Conservation (phyloP, 1,140 invertebrate genomes). For the Pollicipes pollicipes region DNA sequence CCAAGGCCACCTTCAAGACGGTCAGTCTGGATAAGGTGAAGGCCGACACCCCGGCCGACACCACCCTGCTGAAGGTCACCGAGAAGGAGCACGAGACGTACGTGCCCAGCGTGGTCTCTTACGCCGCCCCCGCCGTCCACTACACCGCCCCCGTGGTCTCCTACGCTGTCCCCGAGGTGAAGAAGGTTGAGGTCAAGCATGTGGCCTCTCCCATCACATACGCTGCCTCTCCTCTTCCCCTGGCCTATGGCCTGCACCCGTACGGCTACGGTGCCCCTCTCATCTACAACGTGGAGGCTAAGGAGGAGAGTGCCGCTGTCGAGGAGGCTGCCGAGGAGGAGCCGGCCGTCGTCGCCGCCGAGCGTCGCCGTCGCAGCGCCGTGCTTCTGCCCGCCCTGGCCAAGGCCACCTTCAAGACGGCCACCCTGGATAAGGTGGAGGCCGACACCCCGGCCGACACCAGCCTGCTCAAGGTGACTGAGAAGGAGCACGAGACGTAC, state of each 20-base stretch:
- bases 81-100: constrained; percentile 1
- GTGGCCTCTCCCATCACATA: not conserved
- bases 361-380: not conserved
- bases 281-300: not conserved
- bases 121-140: not conserved
- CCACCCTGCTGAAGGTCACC: not conserved
- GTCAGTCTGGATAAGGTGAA: not conserved
- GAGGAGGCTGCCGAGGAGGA: not conserved
- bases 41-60: not conserved
- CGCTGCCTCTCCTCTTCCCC: not conserved
- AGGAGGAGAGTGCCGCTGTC: not conserved
- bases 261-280: not conserved
- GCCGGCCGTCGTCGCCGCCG: not conserved
- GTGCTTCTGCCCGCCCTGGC: not conserved
- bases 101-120: not conserved
- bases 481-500: too few relatives aligned
- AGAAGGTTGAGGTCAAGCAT: not conserved
- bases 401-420: not conserved
- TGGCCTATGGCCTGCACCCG: not conserved
- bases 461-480: too few relatives aligned
- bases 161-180: not conserved
- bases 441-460: too few relatives aligned
- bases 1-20: not conserved
- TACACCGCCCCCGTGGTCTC: not conserved
- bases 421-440: too few relatives aligned